Percentiles rank a stretch among this genome's conserved stretches.
Evolutionary conservation across 1,140 invertebrate genomes (phyloP).

Genomic region (Cydia amplana): DNA sequence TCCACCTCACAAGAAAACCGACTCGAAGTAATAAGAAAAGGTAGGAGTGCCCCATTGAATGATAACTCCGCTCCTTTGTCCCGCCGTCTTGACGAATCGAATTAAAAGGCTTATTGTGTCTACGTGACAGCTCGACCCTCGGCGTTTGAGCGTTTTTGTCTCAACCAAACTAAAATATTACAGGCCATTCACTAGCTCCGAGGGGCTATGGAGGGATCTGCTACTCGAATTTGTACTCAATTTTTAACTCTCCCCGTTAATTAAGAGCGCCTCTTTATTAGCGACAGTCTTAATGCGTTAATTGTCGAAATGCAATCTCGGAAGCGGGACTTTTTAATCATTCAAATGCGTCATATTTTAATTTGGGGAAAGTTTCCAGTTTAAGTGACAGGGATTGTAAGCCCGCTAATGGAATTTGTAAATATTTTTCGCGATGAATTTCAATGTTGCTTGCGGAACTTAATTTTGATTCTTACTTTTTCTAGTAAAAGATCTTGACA

Average conservation of each 20-base stretch:
- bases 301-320: constrained; percentile 79
- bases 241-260: constrained; percentile 78
- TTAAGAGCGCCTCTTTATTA: constrained; percentile 77
- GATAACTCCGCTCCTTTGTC: constrained; percentile 76
- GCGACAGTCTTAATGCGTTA: constrained; percentile 76
- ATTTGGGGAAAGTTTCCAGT: constrained; percentile 57
- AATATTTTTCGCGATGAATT: constrained; percentile 28
- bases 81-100: constrained; percentile 78
- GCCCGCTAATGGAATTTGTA: constrained; percentile 54
- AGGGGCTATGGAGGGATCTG: constrained; percentile 55
- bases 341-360: constrained; percentile 68
- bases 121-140: constrained; percentile 72
- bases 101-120: constrained; percentile 80
- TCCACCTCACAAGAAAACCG: constrained; percentile 67
- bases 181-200: constrained; percentile 74
- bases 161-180: constrained; percentile 79
- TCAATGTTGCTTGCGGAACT: neutral
- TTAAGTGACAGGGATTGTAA: constrained; percentile 45
- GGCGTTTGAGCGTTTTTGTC: constrained; percentile 66
- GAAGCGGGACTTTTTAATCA: constrained; percentile 69
- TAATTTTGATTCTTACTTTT: constrained; percentile 31
- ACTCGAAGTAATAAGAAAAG: constrained; percentile 76
- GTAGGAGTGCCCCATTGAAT: constrained; percentile 78
- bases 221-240: constrained; percentile 79
- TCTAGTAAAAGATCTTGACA: constrained; percentile 22